Percentiles rank a stretch among this genome's conserved stretches.
These are phyloP conservation scores for Gila orcuttii DNA, from an alignment of 2,113 vertebrate species.

Conservation along the genomic window DNA sequence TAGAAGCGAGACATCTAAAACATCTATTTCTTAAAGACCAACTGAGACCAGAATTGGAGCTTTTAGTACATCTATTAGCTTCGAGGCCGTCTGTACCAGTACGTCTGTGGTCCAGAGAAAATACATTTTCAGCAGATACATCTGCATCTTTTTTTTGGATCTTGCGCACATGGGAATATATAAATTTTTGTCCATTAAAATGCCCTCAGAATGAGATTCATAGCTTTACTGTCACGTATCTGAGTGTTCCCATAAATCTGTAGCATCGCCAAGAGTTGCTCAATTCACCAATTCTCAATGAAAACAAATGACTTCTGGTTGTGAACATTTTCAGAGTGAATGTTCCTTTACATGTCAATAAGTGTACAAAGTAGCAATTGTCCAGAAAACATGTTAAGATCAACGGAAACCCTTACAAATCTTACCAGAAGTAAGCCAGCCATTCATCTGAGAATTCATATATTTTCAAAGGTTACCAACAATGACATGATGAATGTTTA, in stretches of 20 bases:
- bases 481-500: constrained; percentile 27
- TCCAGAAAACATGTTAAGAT: neutral
- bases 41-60: neutral
- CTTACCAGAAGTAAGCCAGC: constrained; percentile 7
- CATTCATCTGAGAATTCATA: constrained; percentile 22
- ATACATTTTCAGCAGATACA: neutral
- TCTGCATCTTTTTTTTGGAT: neutral
- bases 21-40: neutral
- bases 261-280: neutral
- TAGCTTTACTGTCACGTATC: neutral
- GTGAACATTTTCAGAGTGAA: neutral
- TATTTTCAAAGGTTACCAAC: constrained; percentile 36
- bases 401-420: neutral
- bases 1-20: neutral
- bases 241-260: neutral
- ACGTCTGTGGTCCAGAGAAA: neutral
- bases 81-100: neutral
- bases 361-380: neutral
- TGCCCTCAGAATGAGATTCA: neutral
- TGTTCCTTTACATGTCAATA: neutral
- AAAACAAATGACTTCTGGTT: neutral
- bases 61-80: neutral
- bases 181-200: neutral
- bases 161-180: neutral
- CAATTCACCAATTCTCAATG: neutral